These are phyloP conservation scores for Electrophaes corylata DNA, from an alignment of 2,888 invertebrate genomes.

Conservation along the genomic window DNA sequence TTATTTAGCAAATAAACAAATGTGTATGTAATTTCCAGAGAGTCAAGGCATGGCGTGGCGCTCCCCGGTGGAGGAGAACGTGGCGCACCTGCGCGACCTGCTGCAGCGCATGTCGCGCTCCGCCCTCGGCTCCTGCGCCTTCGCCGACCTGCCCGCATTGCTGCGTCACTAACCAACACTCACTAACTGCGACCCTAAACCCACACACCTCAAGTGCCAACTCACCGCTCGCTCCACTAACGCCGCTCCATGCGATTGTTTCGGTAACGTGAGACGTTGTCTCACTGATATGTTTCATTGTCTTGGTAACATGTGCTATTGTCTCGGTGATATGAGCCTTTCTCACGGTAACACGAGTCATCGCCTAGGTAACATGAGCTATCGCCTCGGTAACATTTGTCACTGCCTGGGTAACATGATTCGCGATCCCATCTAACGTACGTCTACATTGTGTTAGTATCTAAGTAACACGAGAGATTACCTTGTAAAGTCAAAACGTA, in stretches of 20 bases:
- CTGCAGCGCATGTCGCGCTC: conserved; percentile 95
- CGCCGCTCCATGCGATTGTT: no score
- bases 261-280: no score
- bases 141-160: conserved; percentile 94
- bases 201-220: background rate
- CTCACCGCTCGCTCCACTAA: no score
- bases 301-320: background rate
- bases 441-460: background rate
- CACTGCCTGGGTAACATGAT: background rate
- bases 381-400: background rate
- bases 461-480: background rate
- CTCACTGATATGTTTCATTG: no score
- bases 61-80: conserved; percentile 96
- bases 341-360: background rate
- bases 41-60: conserved; percentile 95
- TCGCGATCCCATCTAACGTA: background rate
- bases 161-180: conserved; percentile 87
- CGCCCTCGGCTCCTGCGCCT: conserved; percentile 97
- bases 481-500: no score
- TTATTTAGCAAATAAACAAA: no score
- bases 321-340: background rate
- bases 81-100: conserved; percentile 95
- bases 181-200: background rate
- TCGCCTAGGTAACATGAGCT: background rate
- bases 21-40: conserved; percentile 83